Conservation (phyloP, 2,113 vertebrate genomes). For the Cinclus mexicanus region DNA sequence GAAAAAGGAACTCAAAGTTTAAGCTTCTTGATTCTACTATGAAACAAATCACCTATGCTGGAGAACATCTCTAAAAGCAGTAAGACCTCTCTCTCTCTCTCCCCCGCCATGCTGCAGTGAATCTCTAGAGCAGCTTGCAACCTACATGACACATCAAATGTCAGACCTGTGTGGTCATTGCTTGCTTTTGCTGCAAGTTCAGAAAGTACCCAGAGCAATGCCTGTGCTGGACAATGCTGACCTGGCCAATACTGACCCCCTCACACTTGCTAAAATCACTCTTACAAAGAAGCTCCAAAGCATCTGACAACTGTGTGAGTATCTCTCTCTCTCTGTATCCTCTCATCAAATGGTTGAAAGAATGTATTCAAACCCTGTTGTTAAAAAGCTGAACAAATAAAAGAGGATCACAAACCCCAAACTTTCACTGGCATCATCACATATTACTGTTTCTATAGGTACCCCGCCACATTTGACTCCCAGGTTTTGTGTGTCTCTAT, state of each 20-base stretch:
- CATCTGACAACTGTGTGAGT: neutral
- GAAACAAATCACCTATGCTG: neutral
- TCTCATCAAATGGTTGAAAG: neutral
- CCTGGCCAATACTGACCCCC: neutral
- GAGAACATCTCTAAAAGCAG: neutral
- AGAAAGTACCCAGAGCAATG: neutral
- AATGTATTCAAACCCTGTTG: neutral
- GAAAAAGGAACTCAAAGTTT: neutral
- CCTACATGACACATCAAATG: accelerated
- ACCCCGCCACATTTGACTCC: neutral
- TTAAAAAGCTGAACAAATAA: neutral
- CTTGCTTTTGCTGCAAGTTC: neutral
- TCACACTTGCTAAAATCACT: neutral
- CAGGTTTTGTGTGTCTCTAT: neutral
- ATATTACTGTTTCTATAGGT: neutral
- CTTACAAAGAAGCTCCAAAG: neutral
- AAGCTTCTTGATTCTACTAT: neutral
- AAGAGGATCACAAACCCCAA: neutral
- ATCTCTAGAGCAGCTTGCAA: neutral
- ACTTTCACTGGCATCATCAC: neutral
- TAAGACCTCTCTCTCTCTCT: neutral
- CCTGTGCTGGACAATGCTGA: neutral
- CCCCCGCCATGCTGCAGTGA: neutral
- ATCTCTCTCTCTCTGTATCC: neutral
- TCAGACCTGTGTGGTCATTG: neutral